These are phyloP conservation scores for Dryobates pubescens DNA, from an alignment of 2,797 vertebrate genomes.

Conservation along the genomic window DNA sequence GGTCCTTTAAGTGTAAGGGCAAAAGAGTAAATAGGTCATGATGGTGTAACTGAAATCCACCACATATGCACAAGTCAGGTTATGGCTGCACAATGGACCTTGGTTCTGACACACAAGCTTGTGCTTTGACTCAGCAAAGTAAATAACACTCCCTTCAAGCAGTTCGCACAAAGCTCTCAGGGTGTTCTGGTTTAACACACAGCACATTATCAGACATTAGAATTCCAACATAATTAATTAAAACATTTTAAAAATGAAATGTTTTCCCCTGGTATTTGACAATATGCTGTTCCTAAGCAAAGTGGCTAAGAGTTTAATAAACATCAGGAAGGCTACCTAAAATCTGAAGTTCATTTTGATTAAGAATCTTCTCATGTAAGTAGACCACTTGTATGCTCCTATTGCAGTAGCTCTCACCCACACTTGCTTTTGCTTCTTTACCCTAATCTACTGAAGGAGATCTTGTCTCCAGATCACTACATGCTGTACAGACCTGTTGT, in stretches of 20 bases:
- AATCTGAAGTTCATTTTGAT: background rate
- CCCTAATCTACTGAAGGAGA: background rate
- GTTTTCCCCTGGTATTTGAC: background rate
- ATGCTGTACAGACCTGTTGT: background rate
- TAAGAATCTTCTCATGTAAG: background rate
- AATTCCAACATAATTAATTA: background rate
- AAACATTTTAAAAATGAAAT: background rate
- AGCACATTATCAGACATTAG: background rate
- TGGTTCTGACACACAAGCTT: background rate
- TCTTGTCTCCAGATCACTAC: background rate
- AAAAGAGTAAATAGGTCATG: background rate
- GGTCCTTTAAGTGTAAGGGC: background rate
- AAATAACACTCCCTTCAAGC: background rate
- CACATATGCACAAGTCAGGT: background rate
- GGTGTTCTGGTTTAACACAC: background rate
- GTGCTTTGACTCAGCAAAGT: slow-evolving; percentile 14
- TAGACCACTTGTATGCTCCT: background rate
- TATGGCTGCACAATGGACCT: background rate
- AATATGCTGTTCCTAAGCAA: background rate
- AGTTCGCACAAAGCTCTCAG: background rate
- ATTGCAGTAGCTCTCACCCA: background rate
- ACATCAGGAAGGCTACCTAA: background rate
- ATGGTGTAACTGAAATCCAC: background rate
- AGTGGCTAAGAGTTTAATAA: background rate
- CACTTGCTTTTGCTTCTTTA: background rate